phyloP scores from a whole-genome alignment of 92 coral and sea anemone species.

The Paragorgia papillata region DNA sequence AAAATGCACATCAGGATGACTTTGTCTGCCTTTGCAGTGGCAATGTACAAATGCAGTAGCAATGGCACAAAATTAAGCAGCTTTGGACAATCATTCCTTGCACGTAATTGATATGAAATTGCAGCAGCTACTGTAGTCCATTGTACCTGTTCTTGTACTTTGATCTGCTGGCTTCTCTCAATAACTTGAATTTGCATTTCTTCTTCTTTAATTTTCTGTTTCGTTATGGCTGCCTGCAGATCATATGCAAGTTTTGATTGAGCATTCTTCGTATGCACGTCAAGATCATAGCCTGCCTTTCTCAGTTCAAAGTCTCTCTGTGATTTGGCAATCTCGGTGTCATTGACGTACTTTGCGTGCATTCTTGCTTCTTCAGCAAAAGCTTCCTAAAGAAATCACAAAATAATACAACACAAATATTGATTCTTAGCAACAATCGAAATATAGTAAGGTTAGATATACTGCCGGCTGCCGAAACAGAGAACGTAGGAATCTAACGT shows the following conservation, averaged over 20 bases:
- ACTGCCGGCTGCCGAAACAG: too few relatives aligned
- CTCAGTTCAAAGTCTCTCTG: slow-evolving; percentile 95
- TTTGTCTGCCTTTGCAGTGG: too few relatives aligned
- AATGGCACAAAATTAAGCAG: too few relatives aligned
- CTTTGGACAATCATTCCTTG: too few relatives aligned
- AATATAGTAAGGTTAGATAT: too few relatives aligned
- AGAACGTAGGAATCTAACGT: too few relatives aligned
- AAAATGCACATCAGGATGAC: too few relatives aligned
- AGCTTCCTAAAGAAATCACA: slow-evolving; percentile 72
- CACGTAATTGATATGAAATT: too few relatives aligned
- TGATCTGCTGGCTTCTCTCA: slow-evolving; percentile 92
- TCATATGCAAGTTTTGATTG: slow-evolving; percentile 88
- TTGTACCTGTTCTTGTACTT: slow-evolving; percentile 91
- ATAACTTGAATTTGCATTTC: slow-evolving; percentile 90
- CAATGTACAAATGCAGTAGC: too few relatives aligned
- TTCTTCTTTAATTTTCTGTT: slow-evolving; percentile 94
- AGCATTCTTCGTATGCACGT: slow-evolving; percentile 89
- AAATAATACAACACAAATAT: neutral
- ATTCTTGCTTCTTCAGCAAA: slow-evolving; percentile 88
- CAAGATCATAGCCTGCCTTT: slow-evolving; percentile 93
- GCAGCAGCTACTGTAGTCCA: neutral
- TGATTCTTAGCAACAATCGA: too few relatives aligned
- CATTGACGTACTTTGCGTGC: slow-evolving; percentile 92
- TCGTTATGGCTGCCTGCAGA: slow-evolving; percentile 89
- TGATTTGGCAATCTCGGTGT: slow-evolving; percentile 89